phyloP scores from a whole-genome alignment of 2,113 vertebrate genomes.

The Neolamprologus fasciatus region DNA sequence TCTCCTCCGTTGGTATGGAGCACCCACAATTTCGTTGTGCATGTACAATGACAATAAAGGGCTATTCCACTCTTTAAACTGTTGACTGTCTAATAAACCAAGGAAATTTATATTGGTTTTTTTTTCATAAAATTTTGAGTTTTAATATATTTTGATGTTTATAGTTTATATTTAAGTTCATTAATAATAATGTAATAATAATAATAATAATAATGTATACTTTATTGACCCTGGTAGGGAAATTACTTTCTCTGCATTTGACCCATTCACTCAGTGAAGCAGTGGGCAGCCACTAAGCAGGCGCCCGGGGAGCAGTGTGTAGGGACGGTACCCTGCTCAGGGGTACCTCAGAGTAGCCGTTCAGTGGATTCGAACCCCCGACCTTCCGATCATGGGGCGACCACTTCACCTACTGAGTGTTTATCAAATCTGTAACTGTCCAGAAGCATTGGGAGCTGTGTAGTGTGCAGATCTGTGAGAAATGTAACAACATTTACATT shows the following conservation, averaged over 20 bases:
- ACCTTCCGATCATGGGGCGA: no score
- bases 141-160: not conserved
- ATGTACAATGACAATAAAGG: not conserved
- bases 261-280: no score
- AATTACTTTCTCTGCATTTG: no score
- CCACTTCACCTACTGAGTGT: not conserved
- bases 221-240: no score
- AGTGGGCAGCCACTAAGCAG: no score
- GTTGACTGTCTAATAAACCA: not conserved
- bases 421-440: not conserved
- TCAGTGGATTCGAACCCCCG: no score
- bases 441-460: not conserved
- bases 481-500: not conserved
- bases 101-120: accelerated
- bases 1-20: not conserved
- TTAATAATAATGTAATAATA: no score
- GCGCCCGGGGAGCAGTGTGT: no score
- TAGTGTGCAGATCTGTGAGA: not conserved
- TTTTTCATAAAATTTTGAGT: not conserved
- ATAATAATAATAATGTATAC: no score
- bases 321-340: no score
- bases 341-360: no score
- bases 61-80: not conserved
- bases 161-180: not conserved
- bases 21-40: not conserved